phyloP scores from a whole-genome alignment of 2,797 vertebrate genomes.

The Acanthiza pusilla region DNA sequence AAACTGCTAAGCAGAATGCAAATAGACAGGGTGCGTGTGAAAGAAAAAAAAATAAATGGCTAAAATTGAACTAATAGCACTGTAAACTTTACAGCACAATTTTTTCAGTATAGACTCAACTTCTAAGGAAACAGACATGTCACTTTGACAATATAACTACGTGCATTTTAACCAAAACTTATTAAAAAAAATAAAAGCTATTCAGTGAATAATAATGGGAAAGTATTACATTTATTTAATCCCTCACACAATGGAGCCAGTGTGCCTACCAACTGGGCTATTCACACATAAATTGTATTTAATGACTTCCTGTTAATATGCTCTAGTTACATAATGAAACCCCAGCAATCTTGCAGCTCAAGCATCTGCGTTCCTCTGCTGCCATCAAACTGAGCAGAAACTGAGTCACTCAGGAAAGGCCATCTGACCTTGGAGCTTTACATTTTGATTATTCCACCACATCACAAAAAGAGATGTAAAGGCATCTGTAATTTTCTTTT shows the following conservation, averaged over 20 bases:
- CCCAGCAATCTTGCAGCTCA: slow-evolving; percentile 40
- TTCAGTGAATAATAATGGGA: slow-evolving; percentile 36
- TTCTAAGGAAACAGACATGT: slow-evolving; percentile 16
- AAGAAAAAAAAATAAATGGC: neutral
- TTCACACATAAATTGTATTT: slow-evolving; percentile 63
- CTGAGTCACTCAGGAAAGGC: slow-evolving; percentile 27
- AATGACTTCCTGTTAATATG: slow-evolving; percentile 68
- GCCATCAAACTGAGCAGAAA: slow-evolving; percentile 53
- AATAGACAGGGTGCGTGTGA: neutral
- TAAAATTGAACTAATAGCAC: neutral
- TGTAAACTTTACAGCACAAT: neutral
- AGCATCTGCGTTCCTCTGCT: slow-evolving; percentile 38
- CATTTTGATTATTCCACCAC: slow-evolving; percentile 14
- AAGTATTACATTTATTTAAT: slow-evolving; percentile 53
- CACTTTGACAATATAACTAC: slow-evolving; percentile 45
- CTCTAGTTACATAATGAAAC: slow-evolving; percentile 56
- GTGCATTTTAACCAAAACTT: slow-evolving; percentile 30
- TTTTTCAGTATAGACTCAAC: neutral
- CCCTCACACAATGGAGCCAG: slow-evolving; percentile 34
- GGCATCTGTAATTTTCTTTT: neutral
- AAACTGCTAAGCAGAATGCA: neutral
- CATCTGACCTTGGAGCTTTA: slow-evolving; percentile 56
- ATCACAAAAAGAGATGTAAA: neutral
- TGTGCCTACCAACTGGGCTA: neutral
- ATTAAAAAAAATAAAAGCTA: slow-evolving; percentile 15